Conservation (phyloP, 2,797 vertebrate genomes). For the Sebastiscus albofasciatus region DNA sequence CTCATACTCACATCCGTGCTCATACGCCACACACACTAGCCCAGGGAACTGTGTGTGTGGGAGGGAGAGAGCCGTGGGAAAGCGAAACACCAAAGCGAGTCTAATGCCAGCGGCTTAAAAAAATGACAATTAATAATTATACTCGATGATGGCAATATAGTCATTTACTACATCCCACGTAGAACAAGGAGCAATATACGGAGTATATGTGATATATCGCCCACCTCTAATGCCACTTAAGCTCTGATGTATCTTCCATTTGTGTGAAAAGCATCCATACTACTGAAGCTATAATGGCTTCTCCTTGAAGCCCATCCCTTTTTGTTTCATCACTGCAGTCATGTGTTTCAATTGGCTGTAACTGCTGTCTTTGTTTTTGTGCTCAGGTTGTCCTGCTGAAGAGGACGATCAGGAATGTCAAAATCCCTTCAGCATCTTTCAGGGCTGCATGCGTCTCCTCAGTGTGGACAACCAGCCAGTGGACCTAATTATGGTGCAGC, state of each 20-base stretch:
- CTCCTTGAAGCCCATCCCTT: neutral
- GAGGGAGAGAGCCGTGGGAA: too few relatives aligned
- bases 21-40: too few relatives aligned
- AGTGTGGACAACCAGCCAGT: slow-evolving; percentile 77
- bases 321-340: neutral
- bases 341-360: neutral
- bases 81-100: too few relatives aligned
- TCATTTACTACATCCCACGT: too few relatives aligned
- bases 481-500: slow-evolving; percentile 90
- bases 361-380: neutral
- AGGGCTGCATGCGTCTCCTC: slow-evolving; percentile 92
- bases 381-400: slow-evolving; percentile 86
- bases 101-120: too few relatives aligned
- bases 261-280: neutral
- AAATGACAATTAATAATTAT: too few relatives aligned
- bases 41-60: too few relatives aligned
- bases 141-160: too few relatives aligned
- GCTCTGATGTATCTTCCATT: neutral
- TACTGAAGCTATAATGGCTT: neutral
- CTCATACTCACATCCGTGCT: too few relatives aligned
- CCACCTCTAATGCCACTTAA: neutral
- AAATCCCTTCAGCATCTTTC: slow-evolving; percentile 84
- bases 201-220: too few relatives aligned
- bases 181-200: too few relatives aligned
- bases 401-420: slow-evolving; percentile 78